Conservation (phyloP, 2,797 vertebrate genomes). For the Rousettus madagascariensis region DNA sequence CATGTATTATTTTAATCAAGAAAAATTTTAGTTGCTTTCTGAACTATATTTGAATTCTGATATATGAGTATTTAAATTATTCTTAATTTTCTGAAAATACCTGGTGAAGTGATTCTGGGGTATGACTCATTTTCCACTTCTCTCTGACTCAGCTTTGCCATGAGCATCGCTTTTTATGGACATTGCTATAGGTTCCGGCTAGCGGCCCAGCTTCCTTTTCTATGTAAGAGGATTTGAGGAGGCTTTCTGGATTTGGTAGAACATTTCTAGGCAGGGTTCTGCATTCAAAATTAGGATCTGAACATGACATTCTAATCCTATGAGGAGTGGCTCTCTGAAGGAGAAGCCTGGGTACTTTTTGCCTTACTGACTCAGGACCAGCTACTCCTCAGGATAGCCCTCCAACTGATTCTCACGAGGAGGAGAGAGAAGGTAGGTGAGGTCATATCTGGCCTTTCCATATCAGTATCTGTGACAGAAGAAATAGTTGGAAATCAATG, state of each 20-base stretch:
- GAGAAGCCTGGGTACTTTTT: neutral
- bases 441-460: neutral
- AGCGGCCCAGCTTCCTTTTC: neutral
- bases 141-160: slow-evolving; percentile 29
- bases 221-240: neutral
- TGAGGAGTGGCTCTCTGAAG: neutral
- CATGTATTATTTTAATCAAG: slow-evolving; percentile 40
- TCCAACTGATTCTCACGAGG: neutral
- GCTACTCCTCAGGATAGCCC: neutral
- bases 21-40: slow-evolving; percentile 37
- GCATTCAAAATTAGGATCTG: neutral
- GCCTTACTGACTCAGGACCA: neutral
- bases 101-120: neutral
- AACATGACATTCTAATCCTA: neutral
- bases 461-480: slow-evolving; percentile 8
- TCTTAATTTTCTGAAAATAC: slow-evolving; percentile 48
- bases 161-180: neutral
- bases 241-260: neutral
- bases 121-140: slow-evolving; percentile 19
- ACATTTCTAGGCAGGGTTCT: slow-evolving; percentile 13
- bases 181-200: neutral
- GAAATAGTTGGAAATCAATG: slow-evolving; percentile 32
- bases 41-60: neutral
- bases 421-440: neutral
- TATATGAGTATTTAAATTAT: slow-evolving; percentile 26